These are phyloP conservation scores for Eriosoma lanigerum DNA, from an alignment of 1,140 invertebrate genomes.

Conservation along the genomic window DNA sequence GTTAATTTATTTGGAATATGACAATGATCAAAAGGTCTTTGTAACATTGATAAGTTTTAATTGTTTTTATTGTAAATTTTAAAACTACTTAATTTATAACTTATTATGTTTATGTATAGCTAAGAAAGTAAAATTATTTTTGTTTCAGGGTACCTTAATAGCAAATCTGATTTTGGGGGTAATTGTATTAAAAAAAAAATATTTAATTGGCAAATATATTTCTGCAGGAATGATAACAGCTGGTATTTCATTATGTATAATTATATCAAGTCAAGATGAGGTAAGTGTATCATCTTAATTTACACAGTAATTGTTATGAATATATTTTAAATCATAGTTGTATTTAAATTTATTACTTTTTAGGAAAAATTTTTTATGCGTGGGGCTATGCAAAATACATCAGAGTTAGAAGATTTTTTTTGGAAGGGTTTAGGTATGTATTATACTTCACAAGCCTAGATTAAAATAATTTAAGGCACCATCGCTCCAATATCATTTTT, in stretches of 20 bases:
- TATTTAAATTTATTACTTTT: constrained; percentile 31
- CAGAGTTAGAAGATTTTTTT: constrained; percentile 65
- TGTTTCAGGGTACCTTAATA: constrained; percentile 84
- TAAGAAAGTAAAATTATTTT: not conserved
- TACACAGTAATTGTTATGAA: not conserved
- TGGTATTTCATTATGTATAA: constrained; percentile 89
- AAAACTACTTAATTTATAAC: no score
- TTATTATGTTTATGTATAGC: no score
- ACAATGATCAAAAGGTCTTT: no score
- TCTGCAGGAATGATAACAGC: constrained; percentile 90
- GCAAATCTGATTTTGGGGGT: constrained; percentile 96
- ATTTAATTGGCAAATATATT: constrained; percentile 84
- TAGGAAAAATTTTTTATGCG: constrained; percentile 52
- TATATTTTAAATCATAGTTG: no score
- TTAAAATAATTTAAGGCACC: no score
- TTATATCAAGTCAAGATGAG: constrained; percentile 78
- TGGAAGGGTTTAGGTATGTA: constrained; percentile 77
- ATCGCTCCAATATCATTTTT: no score
- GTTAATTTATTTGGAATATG: no score
- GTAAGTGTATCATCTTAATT: constrained; percentile 54
- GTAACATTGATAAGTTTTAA: no score
- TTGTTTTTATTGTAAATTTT: no score
- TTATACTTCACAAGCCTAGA: no score
- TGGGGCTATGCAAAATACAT: constrained; percentile 33
- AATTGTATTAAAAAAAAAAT: constrained; percentile 82